Evolutionary conservation across 2,888 invertebrate species (phyloP).

Genomic region (Epicampocera succincta): DNA sequence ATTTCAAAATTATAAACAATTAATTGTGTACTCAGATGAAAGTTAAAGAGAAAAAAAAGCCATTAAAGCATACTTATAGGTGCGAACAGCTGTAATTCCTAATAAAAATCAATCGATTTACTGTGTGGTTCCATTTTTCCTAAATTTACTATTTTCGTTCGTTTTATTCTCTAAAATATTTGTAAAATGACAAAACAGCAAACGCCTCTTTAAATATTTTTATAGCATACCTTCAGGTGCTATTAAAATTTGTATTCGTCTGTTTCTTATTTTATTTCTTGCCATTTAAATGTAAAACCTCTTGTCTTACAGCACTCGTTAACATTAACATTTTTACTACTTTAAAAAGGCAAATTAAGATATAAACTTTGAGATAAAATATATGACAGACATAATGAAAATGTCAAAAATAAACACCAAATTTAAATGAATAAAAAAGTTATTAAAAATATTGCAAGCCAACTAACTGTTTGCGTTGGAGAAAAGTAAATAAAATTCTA

Average conservation of each 20-base stretch:
- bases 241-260: background rate
- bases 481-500: background rate
- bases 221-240: slow-evolving; percentile 11
- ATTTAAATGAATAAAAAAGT: slow-evolving; percentile 47
- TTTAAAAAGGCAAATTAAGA: slow-evolving; percentile 60
- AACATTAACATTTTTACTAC: slow-evolving; percentile 53
- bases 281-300: slow-evolving; percentile 51
- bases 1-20: too few species aligned
- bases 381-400: slow-evolving; percentile 65
- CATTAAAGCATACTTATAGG: too few species aligned
- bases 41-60: too few species aligned
- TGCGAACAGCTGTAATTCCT: too few species aligned
- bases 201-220: background rate
- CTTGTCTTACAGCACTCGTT: slow-evolving; percentile 48
- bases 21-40: too few species aligned
- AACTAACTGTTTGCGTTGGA: slow-evolving; percentile 19
- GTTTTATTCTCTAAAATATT: too few species aligned
- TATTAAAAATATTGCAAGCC: slow-evolving; percentile 1
- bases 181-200: background rate
- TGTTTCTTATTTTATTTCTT: slow-evolving; percentile 14
- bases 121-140: too few species aligned
- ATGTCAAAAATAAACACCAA: slow-evolving; percentile 64
- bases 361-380: slow-evolving; percentile 55
- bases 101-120: too few species aligned
- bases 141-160: too few species aligned